A percentile compares a stretch with the other conserved stretches of the same genome.
Evolutionary conservation across 1,140 invertebrate genomes (phyloP).

Genomic region (Drosophila kepulauana): DNA sequence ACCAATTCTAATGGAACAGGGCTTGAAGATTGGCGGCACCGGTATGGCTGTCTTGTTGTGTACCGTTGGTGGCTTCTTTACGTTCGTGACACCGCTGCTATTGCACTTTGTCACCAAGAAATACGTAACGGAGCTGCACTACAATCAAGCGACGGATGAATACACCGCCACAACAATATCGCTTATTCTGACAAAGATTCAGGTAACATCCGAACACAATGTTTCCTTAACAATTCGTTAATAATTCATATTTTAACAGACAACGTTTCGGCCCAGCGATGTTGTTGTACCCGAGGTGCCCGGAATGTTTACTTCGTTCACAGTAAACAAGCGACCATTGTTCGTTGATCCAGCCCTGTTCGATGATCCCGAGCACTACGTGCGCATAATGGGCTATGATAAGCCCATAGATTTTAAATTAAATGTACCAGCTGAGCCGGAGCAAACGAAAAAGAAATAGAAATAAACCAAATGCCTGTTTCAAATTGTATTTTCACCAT

Average conservation of each 20-base stretch:
- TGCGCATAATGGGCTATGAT: conserved; percentile 95
- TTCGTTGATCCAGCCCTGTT: conserved; percentile 92
- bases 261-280: conserved; percentile 90
- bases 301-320: conserved; percentile 93
- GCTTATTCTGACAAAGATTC: conserved; percentile 88
- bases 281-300: conserved; percentile 91
- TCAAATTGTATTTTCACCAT: background rate
- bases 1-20: conserved; percentile 89
- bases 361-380: conserved; percentile 90
- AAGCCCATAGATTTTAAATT: conserved; percentile 94
- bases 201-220: conserved; percentile 85
- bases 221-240: background rate
- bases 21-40: conserved; percentile 86
- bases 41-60: conserved; percentile 87
- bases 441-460: conserved; percentile 44
- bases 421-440: conserved; percentile 31
- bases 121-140: conserved; percentile 92
- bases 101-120: conserved; percentile 93
- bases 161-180: conserved; percentile 90
- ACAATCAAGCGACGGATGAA: conserved; percentile 87
- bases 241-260: conserved; percentile 85
- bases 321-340: conserved; percentile 89
- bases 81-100: conserved; percentile 92
- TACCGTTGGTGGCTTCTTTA: conserved; percentile 90
- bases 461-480: conserved; percentile 40